Evolutionary conservation across 2,888 invertebrate genomes (phyloP).

Genomic region (Lasioglossum calceatum): DNA sequence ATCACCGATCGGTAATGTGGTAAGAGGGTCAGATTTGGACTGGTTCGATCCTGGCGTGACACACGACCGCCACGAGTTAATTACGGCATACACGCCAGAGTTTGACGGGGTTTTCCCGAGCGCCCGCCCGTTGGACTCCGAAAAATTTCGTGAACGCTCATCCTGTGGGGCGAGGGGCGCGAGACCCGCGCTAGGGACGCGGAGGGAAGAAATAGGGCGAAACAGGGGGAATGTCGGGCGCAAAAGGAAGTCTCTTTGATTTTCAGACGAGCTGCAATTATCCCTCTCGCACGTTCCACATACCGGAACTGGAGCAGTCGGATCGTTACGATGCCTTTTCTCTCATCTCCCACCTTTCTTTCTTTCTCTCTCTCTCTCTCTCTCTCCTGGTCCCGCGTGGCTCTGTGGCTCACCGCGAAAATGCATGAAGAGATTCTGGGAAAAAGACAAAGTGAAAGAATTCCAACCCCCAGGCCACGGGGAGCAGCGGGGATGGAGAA

Average conservation of each 20-base stretch:
- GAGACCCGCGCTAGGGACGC: neutral
- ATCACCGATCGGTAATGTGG: no score
- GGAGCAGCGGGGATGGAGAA: conserved; percentile 6
- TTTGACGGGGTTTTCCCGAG: neutral
- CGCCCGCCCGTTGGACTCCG: no score
- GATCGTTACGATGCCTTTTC: conserved; percentile 66
- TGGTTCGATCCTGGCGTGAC: neutral
- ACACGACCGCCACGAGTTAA: no score
- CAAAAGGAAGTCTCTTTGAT: conserved; percentile 71
- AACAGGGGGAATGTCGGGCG: conserved; percentile 49
- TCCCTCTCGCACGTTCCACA: conserved; percentile 71
- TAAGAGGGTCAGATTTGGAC: no score
- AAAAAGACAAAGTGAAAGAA: conserved; percentile 35
- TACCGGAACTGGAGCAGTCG: conserved; percentile 70
- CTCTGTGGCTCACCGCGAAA: conserved; percentile 53
- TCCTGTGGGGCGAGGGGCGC: neutral
- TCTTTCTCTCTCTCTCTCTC: neutral
- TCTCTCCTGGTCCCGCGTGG: conserved; percentile 16
- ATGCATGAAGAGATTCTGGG: conserved; percentile 57
- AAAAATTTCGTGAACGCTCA: neutral
- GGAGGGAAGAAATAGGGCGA: conserved; percentile 42
- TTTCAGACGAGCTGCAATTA: conserved; percentile 70
- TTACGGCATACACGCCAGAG: no score
- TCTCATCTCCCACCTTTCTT: conserved; percentile 14
- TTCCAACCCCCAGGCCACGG: conserved; percentile 28